phyloP scores from a whole-genome alignment of 2,888 invertebrate genomes.

The Oscheius sp. region DNA sequence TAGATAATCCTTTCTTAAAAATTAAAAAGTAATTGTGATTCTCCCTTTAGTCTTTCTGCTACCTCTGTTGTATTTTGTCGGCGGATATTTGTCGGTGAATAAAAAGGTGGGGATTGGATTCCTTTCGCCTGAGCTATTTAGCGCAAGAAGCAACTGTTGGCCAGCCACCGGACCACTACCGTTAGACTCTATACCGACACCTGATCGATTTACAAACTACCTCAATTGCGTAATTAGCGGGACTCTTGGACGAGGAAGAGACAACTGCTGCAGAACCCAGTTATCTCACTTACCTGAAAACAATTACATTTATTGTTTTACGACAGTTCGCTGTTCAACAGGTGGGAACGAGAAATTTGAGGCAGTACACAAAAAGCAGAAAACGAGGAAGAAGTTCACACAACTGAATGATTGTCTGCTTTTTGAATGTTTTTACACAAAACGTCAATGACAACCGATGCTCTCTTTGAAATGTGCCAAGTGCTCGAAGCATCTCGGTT shows the following conservation, averaged over 20 bases:
- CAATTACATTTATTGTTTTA: neutral
- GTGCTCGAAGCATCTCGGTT: slow-evolving; percentile 1
- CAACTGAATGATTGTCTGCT: too few relatives aligned
- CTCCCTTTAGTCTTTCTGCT: too few relatives aligned
- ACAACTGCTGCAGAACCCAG: neutral
- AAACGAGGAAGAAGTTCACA: neutral
- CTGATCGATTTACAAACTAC: slow-evolving; percentile 22
- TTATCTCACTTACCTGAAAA: neutral
- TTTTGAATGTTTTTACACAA: too few relatives aligned
- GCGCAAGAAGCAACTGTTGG: slow-evolving; percentile 23
- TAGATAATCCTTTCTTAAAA: too few relatives aligned
- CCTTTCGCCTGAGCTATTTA: slow-evolving; percentile 8
- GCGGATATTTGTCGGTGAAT: too few relatives aligned
- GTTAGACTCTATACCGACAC: slow-evolving; percentile 12
- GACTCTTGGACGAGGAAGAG: neutral
- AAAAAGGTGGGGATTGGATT: neutral
- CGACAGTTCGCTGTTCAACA: neutral
- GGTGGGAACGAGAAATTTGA: neutral
- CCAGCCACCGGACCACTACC: slow-evolving; percentile 18
- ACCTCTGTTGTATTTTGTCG: too few relatives aligned
- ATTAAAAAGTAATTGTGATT: too few relatives aligned
- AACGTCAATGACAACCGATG: too few relatives aligned
- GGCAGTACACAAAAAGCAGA: neutral
- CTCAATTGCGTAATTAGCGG: slow-evolving; percentile 23
- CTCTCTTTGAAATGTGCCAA: too few relatives aligned